Conservation (phyloP, 1,140 invertebrate genomes). For the Caerostris darwini region DNA sequence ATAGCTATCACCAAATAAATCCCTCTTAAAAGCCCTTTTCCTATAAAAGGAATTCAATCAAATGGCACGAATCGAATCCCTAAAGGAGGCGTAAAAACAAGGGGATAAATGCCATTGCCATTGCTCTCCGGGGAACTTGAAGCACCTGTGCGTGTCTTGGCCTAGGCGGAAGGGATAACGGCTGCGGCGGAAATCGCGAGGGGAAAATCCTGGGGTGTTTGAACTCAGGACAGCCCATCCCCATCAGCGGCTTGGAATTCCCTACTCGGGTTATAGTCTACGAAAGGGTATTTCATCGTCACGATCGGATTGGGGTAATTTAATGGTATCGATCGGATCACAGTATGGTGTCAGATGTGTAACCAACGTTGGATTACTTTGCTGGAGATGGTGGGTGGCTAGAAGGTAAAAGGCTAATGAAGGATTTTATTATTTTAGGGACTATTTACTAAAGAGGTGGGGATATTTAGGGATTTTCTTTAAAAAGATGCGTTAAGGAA, state of each 20-base stretch:
- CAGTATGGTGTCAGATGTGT: neutral
- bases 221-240: neutral
- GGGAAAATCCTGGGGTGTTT: neutral
- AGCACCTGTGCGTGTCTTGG: conserved; percentile 25
- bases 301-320: neutral
- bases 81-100: neutral
- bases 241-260: neutral
- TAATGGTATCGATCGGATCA: conserved; percentile 8
- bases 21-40: too few species aligned
- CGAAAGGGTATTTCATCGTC: conserved; percentile 1
- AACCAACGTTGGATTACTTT: neutral
- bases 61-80: neutral
- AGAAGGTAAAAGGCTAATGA: too few species aligned
- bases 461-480: too few species aligned
- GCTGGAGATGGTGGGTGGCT: neutral
- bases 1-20: neutral
- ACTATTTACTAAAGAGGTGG: too few species aligned
- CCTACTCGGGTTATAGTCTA: neutral
- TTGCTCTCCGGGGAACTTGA: conserved; percentile 2
- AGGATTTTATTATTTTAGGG: too few species aligned
- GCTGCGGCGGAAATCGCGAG: neutral
- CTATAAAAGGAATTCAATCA: neutral
- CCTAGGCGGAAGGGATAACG: neutral
- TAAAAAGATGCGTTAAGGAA: too few species aligned
- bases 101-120: neutral